Evolutionary conservation across 1,140 invertebrate genomes (phyloP).

Genomic region (Helicorthomorpha holstii): DNA sequence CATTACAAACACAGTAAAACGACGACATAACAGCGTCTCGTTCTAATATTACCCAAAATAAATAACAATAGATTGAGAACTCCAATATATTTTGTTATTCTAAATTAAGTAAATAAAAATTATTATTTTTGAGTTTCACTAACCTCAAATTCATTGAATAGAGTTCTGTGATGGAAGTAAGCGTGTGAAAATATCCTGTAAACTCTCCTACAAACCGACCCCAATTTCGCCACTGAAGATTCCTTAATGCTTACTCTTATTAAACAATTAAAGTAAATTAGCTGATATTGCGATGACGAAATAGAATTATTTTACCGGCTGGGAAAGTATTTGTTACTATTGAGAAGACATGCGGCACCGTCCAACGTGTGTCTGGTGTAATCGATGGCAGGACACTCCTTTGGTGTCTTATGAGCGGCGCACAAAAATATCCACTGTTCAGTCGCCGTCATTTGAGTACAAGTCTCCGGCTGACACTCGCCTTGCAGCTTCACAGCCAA

Average conservation of each 20-base stretch:
- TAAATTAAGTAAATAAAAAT: constrained; percentile 4
- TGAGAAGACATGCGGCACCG: constrained; percentile 93
- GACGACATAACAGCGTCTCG: constrained; percentile 82
- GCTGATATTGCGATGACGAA: background rate
- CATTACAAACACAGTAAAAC: constrained; percentile 95
- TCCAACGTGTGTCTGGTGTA: constrained; percentile 99
- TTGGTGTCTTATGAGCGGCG: constrained; percentile 98
- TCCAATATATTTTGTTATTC: too few species aligned
- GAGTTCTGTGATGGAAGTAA: constrained; percentile 89
- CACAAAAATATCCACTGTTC: constrained; percentile 99
- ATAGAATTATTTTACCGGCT: constrained; percentile 47
- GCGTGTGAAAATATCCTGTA: constrained; percentile 99
- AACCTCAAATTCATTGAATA: constrained; percentile 96
- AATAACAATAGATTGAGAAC: background rate
- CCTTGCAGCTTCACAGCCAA: constrained; percentile 66
- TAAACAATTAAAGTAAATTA: background rate
- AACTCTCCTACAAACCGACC: constrained; percentile 92
- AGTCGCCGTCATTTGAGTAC: constrained; percentile 99
- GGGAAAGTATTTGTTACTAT: constrained; percentile 99
- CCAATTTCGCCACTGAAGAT: constrained; percentile 92
- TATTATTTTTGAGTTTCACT: constrained; percentile 12
- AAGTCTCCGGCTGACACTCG: constrained; percentile 91
- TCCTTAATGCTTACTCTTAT: constrained; percentile 94
- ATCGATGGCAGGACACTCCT: constrained; percentile 99
- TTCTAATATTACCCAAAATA: constrained; percentile 32